Evolutionary conservation across 2,888 invertebrate species (phyloP).

Genomic region (Bombylius discolor): DNA sequence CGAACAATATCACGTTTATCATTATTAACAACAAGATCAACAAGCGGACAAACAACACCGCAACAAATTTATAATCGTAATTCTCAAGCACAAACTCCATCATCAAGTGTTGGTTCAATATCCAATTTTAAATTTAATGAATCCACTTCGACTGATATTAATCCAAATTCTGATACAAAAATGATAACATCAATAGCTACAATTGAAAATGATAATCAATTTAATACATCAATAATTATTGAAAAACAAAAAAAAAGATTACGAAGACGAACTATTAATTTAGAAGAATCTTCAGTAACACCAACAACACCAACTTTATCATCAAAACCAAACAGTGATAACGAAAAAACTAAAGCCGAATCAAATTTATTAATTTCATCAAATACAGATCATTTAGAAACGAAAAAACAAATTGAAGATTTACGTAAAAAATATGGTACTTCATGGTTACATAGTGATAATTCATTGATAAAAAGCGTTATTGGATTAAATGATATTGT

Average conservation of each 20-base stretch:
- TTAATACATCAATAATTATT: neutral
- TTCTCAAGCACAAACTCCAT: constrained; percentile 20
- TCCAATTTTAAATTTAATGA: constrained; percentile 15
- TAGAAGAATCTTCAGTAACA: constrained; percentile 20
- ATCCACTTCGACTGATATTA: constrained; percentile 2
- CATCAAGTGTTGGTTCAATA: constrained; percentile 30
- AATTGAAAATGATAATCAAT: neutral
- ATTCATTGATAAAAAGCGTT: constrained; percentile 42
- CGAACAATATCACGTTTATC: constrained; percentile 6
- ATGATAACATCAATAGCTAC: neutral
- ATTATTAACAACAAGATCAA: neutral
- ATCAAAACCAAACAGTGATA: neutral
- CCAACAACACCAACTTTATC: neutral
- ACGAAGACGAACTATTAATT: constrained; percentile 37
- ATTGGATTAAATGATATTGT: constrained; percentile 35
- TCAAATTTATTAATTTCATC: neutral
- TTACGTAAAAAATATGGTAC: constrained; percentile 45
- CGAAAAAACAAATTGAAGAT: constrained; percentile 45
- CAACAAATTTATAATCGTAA: neutral
- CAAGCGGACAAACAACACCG: constrained; percentile 12
- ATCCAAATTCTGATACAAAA: constrained; percentile 4
- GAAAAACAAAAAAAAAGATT: constrained; percentile 23
- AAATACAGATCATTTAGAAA: constrained; percentile 41
- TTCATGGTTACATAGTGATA: constrained; percentile 45
- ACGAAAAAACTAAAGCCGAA: neutral